Conservation (phyloP, 2,888 invertebrate species). For the Gari tellinella region DNA sequence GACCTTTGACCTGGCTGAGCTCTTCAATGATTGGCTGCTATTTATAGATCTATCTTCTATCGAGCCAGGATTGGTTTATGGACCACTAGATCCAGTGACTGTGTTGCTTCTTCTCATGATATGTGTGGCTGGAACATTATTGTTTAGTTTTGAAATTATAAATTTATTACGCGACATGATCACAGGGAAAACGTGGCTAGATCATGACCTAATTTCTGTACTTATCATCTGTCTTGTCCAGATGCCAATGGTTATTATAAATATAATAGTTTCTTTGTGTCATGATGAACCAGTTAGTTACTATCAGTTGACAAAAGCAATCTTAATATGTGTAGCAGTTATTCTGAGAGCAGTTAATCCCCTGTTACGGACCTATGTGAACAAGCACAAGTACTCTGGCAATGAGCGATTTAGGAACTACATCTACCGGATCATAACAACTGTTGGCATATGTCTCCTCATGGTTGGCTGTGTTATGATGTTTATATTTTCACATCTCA, state of each 20-base stretch:
- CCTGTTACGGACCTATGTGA: constrained; percentile 37
- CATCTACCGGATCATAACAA: constrained; percentile 33
- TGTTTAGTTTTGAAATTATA: constrained; percentile 51
- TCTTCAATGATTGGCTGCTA: constrained; percentile 73
- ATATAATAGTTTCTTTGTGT: constrained; percentile 67
- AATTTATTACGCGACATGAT: constrained; percentile 49
- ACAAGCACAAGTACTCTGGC: not conserved
- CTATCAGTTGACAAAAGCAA: constrained; percentile 71
- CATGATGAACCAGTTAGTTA: constrained; percentile 73
- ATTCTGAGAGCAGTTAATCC: constrained; percentile 59
- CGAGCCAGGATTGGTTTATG: constrained; percentile 71
- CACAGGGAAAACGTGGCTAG: constrained; percentile 56
- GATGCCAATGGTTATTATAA: constrained; percentile 61
- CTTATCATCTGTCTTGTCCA: constrained; percentile 70
- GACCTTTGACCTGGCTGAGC: constrained; percentile 60
- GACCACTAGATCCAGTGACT: constrained; percentile 43
- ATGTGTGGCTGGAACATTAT: constrained; percentile 32
- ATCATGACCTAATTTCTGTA: constrained; percentile 65
- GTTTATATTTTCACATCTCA: constrained; percentile 60
- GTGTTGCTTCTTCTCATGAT: constrained; percentile 29
- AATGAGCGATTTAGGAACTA: constrained; percentile 35
- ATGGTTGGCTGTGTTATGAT: constrained; percentile 47
- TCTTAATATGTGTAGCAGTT: constrained; percentile 59
- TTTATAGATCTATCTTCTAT: constrained; percentile 60
- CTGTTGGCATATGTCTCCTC: constrained; percentile 46